Percentiles rank a stretch among this genome's conserved stretches.
Evolutionary conservation across 2,797 vertebrate species (phyloP).

Genomic region (Sebastes matsubarae): DNA sequence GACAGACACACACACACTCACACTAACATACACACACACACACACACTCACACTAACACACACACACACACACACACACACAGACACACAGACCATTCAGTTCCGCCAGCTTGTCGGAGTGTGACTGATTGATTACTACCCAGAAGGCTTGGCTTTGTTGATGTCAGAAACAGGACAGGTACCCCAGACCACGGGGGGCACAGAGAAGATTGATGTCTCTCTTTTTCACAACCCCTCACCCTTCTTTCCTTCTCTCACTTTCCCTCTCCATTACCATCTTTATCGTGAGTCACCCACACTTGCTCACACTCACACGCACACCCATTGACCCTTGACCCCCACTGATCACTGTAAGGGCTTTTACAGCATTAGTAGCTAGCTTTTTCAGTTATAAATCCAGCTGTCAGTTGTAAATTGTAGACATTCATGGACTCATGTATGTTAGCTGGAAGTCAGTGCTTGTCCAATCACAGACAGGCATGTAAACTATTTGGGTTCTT

Average conservation of each 20-base stretch:
- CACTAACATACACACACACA: conserved; percentile 16
- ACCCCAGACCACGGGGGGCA: conserved; percentile 69
- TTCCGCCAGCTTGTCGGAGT: conserved; percentile 72
- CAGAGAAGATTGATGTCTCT: conserved; percentile 73
- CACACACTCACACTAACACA: not conserved
- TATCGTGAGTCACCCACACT: conserved; percentile 22
- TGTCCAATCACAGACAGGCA: not conserved
- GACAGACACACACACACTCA: conserved; percentile 3
- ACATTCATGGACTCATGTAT: not conserved
- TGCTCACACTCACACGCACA: not conserved
- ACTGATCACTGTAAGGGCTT: conserved; percentile 15
- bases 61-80: conserved; percentile 1
- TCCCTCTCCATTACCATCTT: conserved; percentile 34
- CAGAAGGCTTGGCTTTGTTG: conserved; percentile 79
- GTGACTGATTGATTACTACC: conserved; percentile 82
- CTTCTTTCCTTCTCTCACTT: not conserved
- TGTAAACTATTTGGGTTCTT: conserved; percentile 14
- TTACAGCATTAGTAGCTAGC: not conserved
- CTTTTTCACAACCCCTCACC: conserved; percentile 20
- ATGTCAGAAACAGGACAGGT: conserved; percentile 80
- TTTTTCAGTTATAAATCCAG: conserved; percentile 18
- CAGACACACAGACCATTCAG: conserved; percentile 56
- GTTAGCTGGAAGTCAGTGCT: not conserved
- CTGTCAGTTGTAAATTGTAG: conserved; percentile 1
- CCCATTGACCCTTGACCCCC: conserved; percentile 17